Base-by-base conservation (phyloP, 2,888 invertebrate genomes). In the Linnaemya tessellans region DNA sequence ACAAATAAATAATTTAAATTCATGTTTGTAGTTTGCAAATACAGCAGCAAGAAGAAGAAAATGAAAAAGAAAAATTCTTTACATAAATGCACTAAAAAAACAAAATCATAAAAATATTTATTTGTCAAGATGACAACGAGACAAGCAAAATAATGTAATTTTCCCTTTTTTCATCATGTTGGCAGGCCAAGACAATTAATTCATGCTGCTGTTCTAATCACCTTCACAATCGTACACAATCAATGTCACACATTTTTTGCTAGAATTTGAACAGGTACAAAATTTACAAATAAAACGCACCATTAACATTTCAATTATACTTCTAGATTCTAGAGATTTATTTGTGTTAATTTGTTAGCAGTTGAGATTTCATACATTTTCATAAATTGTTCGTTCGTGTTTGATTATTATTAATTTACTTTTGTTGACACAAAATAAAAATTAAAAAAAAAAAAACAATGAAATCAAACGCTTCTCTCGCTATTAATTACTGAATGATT, bases 291-390 rank as follows among this genome's bases (percentile, higher is more conserved):
- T 10, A 15, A 10, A 22, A 22, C 20, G 7, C 62, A 41, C 15
- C 13, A 18, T 41, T 41, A 62, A 35, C 20, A 41, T 60, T 38
- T 38, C 38, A 35, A 20, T 38, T 20, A 41, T 20, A 18, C 41
- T 10, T 20, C 7, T 62, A 25, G 54, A 10, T 22, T 11, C 5
- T 54, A 60, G 54, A 64, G 54, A 71, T 71, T 71, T 71, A 80
- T 71, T 46, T 80, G 8, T 43, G 11, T 43, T 56, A 64, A 80
- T 80, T 80, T 71, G 43, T 80, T 49, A 70, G 43, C 56, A 75
- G 30, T 3, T 25, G 18, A n/a, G 11, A 46, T 71, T 22, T 56
- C 13, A 15, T 56, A 56, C 5, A 22, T 73, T 58, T 38, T 22
- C 8, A 13, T n/a, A 65, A 9, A 3, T 25, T 18, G 41, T 35